These are phyloP conservation scores for Plebejus argus DNA, from an alignment of 2,888 invertebrate genomes.

Conservation along the genomic window DNA sequence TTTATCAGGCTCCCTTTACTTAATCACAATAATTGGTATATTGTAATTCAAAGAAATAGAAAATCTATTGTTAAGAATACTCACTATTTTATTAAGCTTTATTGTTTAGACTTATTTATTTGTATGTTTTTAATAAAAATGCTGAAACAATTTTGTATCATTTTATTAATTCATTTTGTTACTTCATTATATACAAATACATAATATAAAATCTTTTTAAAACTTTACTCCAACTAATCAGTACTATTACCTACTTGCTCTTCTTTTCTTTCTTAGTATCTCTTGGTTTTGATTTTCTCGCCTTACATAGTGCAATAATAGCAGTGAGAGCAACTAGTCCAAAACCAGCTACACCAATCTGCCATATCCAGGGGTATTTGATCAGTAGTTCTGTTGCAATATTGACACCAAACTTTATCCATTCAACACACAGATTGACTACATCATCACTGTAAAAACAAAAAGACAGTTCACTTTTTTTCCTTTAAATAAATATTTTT, in stretches of 20 bases:
- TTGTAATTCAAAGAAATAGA: background rate
- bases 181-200: constrained; percentile 16
- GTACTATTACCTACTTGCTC: constrained; percentile 57
- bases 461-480: background rate
- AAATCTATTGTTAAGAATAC: constrained; percentile 8
- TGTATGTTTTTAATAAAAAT: constrained; percentile 27
- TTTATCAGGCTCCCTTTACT: background rate
- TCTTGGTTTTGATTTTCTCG: constrained; percentile 63
- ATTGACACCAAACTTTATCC: constrained; percentile 61
- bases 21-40: background rate
- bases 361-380: constrained; percentile 75
- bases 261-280: constrained; percentile 72
- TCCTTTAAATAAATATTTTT: background rate
- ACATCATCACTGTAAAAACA: constrained; percentile 67
- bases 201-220: constrained; percentile 20
- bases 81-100: constrained; percentile 29
- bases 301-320: constrained; percentile 71
- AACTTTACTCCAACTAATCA: constrained; percentile 5
- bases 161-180: constrained; percentile 7
- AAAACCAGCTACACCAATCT: constrained; percentile 71
- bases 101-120: constrained; percentile 15
- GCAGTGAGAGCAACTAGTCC: constrained; percentile 73
- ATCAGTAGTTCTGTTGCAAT: constrained; percentile 62
- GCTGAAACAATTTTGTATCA: background rate
- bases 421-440: constrained; percentile 72